A percentile compares a stretch with the other conserved stretches of the same genome.
phyloP scores from a whole-genome alignment of 2,797 vertebrate genomes.

The Scyliorhinus canicula region DNA sequence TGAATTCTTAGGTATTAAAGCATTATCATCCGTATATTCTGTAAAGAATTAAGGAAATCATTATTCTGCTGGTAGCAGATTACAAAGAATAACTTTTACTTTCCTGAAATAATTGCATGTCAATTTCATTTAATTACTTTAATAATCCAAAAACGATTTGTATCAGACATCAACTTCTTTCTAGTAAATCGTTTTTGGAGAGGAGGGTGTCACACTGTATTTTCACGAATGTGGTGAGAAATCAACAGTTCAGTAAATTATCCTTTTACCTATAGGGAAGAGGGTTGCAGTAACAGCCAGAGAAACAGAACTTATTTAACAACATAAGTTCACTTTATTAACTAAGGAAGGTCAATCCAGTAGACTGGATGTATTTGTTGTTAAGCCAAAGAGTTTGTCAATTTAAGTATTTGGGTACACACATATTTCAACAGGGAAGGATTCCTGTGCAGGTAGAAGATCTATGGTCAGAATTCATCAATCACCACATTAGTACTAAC shows the following conservation, averaged over 20 bases:
- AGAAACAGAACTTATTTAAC: not conserved
- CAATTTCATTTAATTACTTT: not conserved
- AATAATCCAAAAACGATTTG: not conserved
- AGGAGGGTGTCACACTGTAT: not conserved
- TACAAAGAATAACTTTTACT: not conserved
- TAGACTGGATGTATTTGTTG: no score
- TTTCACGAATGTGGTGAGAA: not conserved
- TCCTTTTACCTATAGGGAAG: not conserved
- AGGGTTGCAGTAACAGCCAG: not conserved
- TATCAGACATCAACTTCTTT: not conserved
- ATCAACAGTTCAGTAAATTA: not conserved
- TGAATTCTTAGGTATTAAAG: conserved; percentile 82
- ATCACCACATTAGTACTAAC: not conserved
- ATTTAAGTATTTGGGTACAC: not conserved
- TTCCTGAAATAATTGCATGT: not conserved
- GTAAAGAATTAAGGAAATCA: conserved; percentile 44
- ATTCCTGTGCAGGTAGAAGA: no score
- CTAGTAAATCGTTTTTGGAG: not conserved
- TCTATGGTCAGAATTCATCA: not conserved
- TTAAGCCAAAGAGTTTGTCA: not conserved
- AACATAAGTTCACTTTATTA: no score
- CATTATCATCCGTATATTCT: conserved; percentile 84
- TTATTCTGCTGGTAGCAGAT: not conserved
- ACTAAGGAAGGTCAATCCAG: no score
- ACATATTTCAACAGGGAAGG: not conserved